Conservation (phyloP, 2,888 invertebrate species). For the Aelia acuminata region DNA sequence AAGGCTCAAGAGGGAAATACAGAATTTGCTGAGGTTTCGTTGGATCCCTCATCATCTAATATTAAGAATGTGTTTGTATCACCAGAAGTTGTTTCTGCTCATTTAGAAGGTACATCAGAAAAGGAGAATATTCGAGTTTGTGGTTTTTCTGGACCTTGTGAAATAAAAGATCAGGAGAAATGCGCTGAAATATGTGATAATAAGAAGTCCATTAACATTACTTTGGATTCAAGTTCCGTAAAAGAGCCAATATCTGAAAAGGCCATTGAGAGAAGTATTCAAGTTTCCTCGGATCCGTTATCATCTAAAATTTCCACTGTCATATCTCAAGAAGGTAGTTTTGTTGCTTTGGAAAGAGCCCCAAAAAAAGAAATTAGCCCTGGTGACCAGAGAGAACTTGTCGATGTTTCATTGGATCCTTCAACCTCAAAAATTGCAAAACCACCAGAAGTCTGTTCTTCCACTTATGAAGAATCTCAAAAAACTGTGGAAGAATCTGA, state of each 20-base stretch:
- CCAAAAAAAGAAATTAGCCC: too few relatives aligned
- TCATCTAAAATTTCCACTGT: background rate
- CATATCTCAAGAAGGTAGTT: too few relatives aligned
- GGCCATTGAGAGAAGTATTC: background rate
- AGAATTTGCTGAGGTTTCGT: background rate
- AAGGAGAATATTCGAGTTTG: too few relatives aligned
- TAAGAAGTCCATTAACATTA: constrained; percentile 2
- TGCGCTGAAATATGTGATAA: background rate
- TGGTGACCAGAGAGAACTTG: too few relatives aligned
- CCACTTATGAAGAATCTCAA: too few relatives aligned
- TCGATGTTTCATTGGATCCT: too few relatives aligned
- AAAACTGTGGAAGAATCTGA: background rate
- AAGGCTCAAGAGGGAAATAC: background rate
- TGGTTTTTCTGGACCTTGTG: background rate
- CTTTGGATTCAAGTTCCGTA: constrained; percentile 2
- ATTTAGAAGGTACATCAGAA: background rate
- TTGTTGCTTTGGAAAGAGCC: too few relatives aligned
- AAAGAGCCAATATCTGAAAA: background rate
- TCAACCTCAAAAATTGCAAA: too few relatives aligned
- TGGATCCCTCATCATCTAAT: background rate
- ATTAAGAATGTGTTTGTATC: background rate
- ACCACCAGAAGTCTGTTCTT: too few relatives aligned
- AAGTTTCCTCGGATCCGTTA: background rate
- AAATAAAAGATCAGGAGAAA: background rate
- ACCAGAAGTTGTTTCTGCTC: background rate